A percentile compares a stretch with the other conserved stretches of the same genome.
Evolutionary conservation across 1,140 invertebrate species (phyloP).

Genomic region (Scylla paramamosain): DNA sequence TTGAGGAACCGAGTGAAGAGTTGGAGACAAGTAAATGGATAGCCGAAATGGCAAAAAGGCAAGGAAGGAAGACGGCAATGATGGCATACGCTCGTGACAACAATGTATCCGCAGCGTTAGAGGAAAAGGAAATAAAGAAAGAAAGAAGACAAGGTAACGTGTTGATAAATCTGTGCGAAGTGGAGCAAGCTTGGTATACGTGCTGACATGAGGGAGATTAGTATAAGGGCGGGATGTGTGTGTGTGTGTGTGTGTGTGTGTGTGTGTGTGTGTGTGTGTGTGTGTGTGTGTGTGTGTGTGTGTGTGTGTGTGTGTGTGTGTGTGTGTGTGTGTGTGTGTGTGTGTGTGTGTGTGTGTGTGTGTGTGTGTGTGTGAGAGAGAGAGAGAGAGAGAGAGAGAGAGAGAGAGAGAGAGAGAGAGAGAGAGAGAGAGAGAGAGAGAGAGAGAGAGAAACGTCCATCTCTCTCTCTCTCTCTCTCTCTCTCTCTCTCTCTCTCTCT

Average conservation of each 20-base stretch:
- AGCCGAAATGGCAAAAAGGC: too few species aligned
- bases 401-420: constrained; percentile 53
- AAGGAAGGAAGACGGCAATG: too few species aligned
- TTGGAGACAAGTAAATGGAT: too few species aligned
- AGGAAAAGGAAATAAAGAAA: not conserved
- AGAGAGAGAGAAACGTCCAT: too few species aligned
- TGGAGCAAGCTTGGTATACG: not conserved
- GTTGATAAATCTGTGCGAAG: not conserved
- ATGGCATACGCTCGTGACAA: too few species aligned
- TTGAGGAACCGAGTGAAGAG: not conserved
- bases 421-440: constrained; percentile 28
- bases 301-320: too few species aligned
- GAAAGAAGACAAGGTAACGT: not conserved
- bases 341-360: not conserved
- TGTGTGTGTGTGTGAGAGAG: not conserved
- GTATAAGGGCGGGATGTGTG: not conserved
- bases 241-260: not conserved
- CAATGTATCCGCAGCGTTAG: not conserved
- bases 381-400: constrained; percentile 27
- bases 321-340: too few species aligned
- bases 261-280: not conserved
- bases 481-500: too few species aligned
- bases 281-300: too few species aligned
- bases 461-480: not conserved
- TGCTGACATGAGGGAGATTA: not conserved